phyloP scores from a whole-genome alignment of 2,113 vertebrate species.

The Laterallus jamaicensis region DNA sequence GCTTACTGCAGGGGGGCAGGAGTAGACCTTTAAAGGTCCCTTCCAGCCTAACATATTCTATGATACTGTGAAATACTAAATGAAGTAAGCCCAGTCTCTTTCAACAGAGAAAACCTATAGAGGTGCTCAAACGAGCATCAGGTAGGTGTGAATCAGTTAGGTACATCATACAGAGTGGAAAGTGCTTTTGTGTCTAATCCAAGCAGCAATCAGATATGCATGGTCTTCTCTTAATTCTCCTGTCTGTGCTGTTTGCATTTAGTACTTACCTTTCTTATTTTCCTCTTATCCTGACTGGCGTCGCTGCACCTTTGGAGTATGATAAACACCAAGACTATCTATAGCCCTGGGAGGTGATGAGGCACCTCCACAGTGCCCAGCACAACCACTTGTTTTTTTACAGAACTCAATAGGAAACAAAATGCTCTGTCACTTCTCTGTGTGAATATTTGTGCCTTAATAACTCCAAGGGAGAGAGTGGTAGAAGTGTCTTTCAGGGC shows the following conservation, averaged over 20 bases:
- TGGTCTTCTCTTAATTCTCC: not conserved
- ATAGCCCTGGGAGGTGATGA: rapidly evolving
- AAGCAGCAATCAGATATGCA: not conserved
- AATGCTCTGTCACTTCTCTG: not conserved
- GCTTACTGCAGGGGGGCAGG: too few relatives aligned
- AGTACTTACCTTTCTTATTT: not conserved
- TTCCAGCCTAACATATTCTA: too few relatives aligned
- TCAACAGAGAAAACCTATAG: not conserved
- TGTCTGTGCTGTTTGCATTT: not conserved
- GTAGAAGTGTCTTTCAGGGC: not conserved
- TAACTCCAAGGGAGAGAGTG: not conserved
- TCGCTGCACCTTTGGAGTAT: not conserved
- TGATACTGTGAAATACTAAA: not conserved
- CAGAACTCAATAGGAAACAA: not conserved
- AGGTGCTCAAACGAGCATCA: not conserved
- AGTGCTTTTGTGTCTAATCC: not conserved
- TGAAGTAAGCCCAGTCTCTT: not conserved
- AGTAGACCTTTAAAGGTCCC: too few relatives aligned
- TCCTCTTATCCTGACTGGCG: not conserved
- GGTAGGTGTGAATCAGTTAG: not conserved
- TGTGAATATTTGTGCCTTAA: not conserved
- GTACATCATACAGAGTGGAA: not conserved
- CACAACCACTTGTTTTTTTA: not conserved
- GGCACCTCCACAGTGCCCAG: not conserved
- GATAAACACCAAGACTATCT: not conserved